These are phyloP conservation scores for Spea bombifrons DNA, from an alignment of 2,113 vertebrate species.

Conservation along the genomic window DNA sequence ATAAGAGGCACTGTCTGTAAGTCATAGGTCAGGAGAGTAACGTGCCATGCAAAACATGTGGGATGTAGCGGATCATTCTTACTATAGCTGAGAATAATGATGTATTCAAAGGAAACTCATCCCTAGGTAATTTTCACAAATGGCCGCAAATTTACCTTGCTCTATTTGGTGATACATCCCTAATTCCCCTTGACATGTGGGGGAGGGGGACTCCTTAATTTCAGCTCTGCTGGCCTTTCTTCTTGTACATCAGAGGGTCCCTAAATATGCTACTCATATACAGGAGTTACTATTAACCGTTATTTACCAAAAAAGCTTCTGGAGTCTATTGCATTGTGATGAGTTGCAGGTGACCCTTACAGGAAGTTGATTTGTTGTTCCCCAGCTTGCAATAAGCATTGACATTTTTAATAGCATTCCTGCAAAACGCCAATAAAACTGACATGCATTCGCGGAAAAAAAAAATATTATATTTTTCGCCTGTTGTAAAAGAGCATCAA, in stretches of 20 bases:
- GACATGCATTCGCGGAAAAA: constrained; percentile 10
- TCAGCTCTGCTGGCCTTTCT: too few species aligned
- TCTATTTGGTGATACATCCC: too few species aligned
- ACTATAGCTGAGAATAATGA: too few species aligned
- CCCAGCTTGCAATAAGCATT: not conserved
- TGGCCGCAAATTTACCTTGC: too few species aligned
- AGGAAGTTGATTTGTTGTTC: not conserved
- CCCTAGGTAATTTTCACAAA: too few species aligned
- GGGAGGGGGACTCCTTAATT: too few species aligned
- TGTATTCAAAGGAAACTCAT: too few species aligned
- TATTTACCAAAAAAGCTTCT: not conserved
- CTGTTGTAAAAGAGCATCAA: constrained; percentile 36
- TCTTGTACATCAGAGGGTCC: too few species aligned
- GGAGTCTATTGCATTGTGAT: not conserved
- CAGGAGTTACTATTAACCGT: not conserved
- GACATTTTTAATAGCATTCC: not conserved
- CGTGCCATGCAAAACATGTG: not conserved
- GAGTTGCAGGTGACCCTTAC: not conserved
- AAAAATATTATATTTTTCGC: not conserved
- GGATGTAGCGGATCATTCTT: too few species aligned
- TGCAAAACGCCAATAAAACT: not conserved
- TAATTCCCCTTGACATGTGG: too few species aligned
- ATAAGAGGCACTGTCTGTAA: not conserved
- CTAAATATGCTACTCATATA: too few species aligned
- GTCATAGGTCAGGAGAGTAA: not conserved